Evolutionary conservation across 2,888 invertebrate genomes (phyloP), one percentile per base, ranked within the genome.

Genomic region (Hofmannophila pseudospretella): DNA sequence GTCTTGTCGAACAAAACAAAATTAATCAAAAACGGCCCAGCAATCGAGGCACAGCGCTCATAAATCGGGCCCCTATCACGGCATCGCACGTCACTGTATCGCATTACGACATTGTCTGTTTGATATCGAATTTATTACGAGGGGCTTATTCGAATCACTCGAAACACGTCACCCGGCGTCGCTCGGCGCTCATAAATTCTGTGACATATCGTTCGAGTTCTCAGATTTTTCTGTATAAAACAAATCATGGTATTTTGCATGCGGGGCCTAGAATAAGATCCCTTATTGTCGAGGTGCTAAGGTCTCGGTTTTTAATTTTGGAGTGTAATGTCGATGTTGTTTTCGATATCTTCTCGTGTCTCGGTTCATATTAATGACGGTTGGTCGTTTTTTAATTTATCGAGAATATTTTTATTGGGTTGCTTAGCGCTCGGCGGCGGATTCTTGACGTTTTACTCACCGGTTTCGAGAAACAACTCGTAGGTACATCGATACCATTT

Each of bases 51-150:
- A 49, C 57, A 49, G 52, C 55, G 66, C 62, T 71, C 74, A 80
- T 80, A 80, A 78, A 76, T 80, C 72, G 66, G 61, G 45, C 39
- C 50, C 56, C 58, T 78, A 80, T 80, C 79, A 64, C 54, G 49
- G 67, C 68, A 76, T 75, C 80, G 67, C 66, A 50, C 68, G 66
- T 68, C 69, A 65, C 56, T 60, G 72, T 73, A 78, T 80, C 79
- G 67, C 70, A 59, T 82, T 82, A 79, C 80, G 68, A 77, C 77
- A 73, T 76, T 79, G 76, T 75, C 68, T 68, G 62, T 74, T 74
- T 79, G 73, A 79, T 80, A 79, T 74, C 65, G 67, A 74, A 79
- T 79, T 77, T 78, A 78, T 78, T 75, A 69, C 69, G 51, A 62
- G 63, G 60, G 64, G 61, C 64, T 65, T 59, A 66, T 70, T 68